Conservation (phyloP, 2,888 invertebrate genomes). For the Bellardia pandia region DNA sequence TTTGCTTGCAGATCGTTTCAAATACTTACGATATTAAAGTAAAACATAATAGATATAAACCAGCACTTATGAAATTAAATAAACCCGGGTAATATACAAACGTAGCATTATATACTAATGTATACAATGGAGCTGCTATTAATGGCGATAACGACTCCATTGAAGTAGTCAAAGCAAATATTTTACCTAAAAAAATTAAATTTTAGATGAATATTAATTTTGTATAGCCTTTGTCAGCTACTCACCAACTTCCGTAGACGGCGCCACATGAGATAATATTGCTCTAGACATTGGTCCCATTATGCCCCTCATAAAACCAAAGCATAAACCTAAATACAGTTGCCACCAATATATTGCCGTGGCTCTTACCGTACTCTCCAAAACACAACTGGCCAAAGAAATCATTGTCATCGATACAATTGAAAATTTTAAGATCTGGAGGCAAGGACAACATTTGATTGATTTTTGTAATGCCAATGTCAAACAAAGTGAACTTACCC, state of each 20-base stretch:
- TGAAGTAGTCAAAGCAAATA: slow-evolving; percentile 88
- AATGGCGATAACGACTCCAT: slow-evolving; percentile 88
- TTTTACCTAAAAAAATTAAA: slow-evolving; percentile 84
- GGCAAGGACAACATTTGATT: slow-evolving; percentile 19
- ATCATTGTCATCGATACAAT: slow-evolving; percentile 81
- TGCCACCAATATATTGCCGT: slow-evolving; percentile 81
- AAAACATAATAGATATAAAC: slow-evolving; percentile 84
- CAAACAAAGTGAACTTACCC: slow-evolving; percentile 75
- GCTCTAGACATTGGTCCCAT: slow-evolving; percentile 83
- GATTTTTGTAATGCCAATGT: neutral
- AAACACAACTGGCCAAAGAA: slow-evolving; percentile 79
- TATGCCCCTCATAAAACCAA: slow-evolving; percentile 81
- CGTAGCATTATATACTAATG: slow-evolving; percentile 86
- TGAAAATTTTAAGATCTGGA: slow-evolving; percentile 79
- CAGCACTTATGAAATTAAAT: slow-evolving; percentile 86
- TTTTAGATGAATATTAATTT: neutral
- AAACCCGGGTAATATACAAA: slow-evolving; percentile 85
- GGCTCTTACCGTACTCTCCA: slow-evolving; percentile 82
- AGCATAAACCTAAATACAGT: slow-evolving; percentile 80
- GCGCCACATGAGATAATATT: slow-evolving; percentile 82
- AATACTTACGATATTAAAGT: slow-evolving; percentile 85
- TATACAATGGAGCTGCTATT: slow-evolving; percentile 87
- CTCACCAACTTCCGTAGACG: slow-evolving; percentile 83
- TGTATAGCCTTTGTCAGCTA: neutral
- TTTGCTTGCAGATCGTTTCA: neutral